phyloP scores from a whole-genome alignment of 1,140 invertebrate genomes.

The Ceratitis capitata region DNA sequence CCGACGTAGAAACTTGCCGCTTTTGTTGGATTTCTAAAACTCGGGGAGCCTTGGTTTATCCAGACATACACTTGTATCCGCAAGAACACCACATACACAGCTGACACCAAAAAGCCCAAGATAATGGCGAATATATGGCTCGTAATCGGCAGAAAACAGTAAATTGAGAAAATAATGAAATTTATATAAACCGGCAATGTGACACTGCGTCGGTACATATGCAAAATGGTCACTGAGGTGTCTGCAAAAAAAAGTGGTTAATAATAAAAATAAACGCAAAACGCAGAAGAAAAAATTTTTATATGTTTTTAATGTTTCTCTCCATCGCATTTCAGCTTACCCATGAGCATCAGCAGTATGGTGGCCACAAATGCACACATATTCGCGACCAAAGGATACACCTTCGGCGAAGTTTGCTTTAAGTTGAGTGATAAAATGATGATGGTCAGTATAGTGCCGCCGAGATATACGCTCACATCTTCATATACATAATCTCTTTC shows the following conservation, averaged over 20 bases:
- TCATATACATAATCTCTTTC: slow-evolving; percentile 51
- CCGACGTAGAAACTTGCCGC: slow-evolving; percentile 74
- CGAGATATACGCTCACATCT: slow-evolving; percentile 64
- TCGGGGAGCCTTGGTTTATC: slow-evolving; percentile 63
- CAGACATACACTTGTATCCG: slow-evolving; percentile 73
- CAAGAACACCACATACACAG: slow-evolving; percentile 72
- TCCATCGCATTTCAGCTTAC: slow-evolving; percentile 43
- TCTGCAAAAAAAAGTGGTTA: slow-evolving; percentile 59
- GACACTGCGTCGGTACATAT: slow-evolving; percentile 61
- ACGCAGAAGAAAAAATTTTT: background rate
- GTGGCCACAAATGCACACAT: slow-evolving; percentile 67
- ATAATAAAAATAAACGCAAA: background rate
- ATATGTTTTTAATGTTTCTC: background rate
- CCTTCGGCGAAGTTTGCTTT: slow-evolving; percentile 65
- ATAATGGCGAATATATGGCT: slow-evolving; percentile 74
- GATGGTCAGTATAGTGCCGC: slow-evolving; percentile 67
- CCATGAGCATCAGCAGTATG: slow-evolving; percentile 57
- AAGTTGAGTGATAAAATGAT: slow-evolving; percentile 68
- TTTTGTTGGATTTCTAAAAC: slow-evolving; percentile 55
- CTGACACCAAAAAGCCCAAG: slow-evolving; percentile 72
- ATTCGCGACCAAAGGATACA: slow-evolving; percentile 66
- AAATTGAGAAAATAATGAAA: slow-evolving; percentile 77
- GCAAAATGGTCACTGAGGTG: slow-evolving; percentile 69
- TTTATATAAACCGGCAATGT: slow-evolving; percentile 75
- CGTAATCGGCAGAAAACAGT: slow-evolving; percentile 80